phyloP scores from a whole-genome alignment of 2,888 invertebrate species.

The Trichopoda pennipes region DNA sequence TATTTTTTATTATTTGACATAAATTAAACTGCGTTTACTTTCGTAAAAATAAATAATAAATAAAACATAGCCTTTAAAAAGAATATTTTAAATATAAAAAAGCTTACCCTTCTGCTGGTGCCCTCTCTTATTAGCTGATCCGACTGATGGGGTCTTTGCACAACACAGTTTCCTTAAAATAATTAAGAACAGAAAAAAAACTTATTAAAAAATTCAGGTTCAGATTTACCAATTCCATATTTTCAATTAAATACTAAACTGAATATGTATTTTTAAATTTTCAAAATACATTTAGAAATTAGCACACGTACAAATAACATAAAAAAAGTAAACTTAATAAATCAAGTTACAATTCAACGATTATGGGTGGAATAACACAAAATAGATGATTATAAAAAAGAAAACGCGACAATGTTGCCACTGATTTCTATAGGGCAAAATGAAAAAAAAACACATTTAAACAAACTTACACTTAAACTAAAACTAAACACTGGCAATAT shows the following conservation, averaged over 20 bases:
- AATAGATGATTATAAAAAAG: background rate
- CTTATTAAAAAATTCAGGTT: background rate
- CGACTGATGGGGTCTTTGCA: slow-evolving; percentile 90
- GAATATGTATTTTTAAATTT: background rate
- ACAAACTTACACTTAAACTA: background rate
- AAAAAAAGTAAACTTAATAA: background rate
- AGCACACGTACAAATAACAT: too few relatives aligned
- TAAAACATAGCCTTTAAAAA: too few relatives aligned
- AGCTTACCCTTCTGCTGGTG: slow-evolving; percentile 89
- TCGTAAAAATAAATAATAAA: background rate
- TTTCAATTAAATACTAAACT: background rate
- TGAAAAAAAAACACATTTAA: background rate
- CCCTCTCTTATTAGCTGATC: slow-evolving; percentile 93
- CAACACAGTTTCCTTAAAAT: slow-evolving; percentile 87
- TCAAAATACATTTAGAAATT: background rate
- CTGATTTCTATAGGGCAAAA: background rate
- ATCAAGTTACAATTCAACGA: background rate
- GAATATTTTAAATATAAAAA: background rate
- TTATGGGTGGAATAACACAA: background rate
- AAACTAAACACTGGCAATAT: background rate
- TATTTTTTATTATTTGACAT: too few relatives aligned
- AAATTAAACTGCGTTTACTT: too few relatives aligned
- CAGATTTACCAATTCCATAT: background rate
- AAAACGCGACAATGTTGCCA: background rate
- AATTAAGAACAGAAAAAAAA: slow-evolving; percentile 1